phyloP scores from a whole-genome alignment of 1,140 invertebrate genomes.

The Maniola jurtina region DNA sequence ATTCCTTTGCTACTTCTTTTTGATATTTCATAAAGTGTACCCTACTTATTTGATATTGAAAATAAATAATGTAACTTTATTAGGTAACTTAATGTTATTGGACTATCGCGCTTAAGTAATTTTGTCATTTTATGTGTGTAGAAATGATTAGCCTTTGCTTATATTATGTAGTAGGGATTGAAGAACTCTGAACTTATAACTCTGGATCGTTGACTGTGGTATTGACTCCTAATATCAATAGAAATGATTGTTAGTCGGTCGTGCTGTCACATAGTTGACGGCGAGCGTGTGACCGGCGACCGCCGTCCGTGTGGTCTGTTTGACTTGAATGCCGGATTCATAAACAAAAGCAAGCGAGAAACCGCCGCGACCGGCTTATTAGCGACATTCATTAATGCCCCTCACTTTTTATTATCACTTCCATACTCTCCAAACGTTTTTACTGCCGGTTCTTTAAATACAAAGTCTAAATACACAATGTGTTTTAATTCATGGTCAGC shows the following conservation, averaged over 20 bases:
- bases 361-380: conserved; percentile 37
- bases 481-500: not conserved
- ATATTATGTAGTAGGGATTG: not conserved
- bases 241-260: conserved; percentile 7
- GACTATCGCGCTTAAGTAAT: too few relatives aligned
- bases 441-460: not conserved
- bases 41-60: too few relatives aligned
- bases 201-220: too few relatives aligned
- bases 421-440: conserved; percentile 13
- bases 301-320: conserved; percentile 48
- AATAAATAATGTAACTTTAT: too few relatives aligned
- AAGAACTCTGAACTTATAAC: too few relatives aligned
- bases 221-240: conserved; percentile 1
- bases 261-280: conserved; percentile 41
- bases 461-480: not conserved
- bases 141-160: too few relatives aligned
- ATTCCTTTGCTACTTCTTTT: too few relatives aligned
- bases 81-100: too few relatives aligned
- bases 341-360: conserved; percentile 61
- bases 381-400: conserved; percentile 43
- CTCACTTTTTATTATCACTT: conserved; percentile 39
- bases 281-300: conserved; percentile 45
- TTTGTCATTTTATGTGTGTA: not conserved
- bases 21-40: too few relatives aligned
- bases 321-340: conserved; percentile 51